Base-by-base conservation (phyloP, 2,888 invertebrate species). In the Leptothorax acervorum region DNA sequence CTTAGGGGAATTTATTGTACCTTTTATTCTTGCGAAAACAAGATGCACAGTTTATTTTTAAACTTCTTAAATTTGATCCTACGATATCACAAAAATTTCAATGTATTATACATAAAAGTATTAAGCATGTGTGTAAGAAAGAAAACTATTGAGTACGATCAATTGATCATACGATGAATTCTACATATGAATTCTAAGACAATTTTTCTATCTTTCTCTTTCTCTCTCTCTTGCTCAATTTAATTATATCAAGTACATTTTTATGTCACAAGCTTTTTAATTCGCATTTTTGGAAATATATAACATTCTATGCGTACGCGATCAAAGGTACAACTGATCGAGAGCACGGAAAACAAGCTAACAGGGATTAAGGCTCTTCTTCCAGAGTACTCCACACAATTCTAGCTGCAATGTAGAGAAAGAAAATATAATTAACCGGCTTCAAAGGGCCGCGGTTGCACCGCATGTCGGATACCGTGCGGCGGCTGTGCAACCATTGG, bases 341-440 rank as follows among this genome's bases (percentile, higher is more conserved):
- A 53, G 18, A 42, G 39, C 53, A 53, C 12, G 12, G 53, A 65
- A 75, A 75, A 51, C 28, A 53, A 66, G 28, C 11, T 66, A 66
- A 76, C 39, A 12, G 60, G 48, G 23, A 65, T 73, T 60, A 60
- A 48, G 39, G 35, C 35, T 79, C 48, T 71, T 45, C 66, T 45
- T 39, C 45, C 15, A 60, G 71, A 60, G 12, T 28, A 31, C 45
- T 68, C 79, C n/a, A 35, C 45, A 60, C 48, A 39, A 73, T 39
- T 48, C 73, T 73, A 60, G 48, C 35, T 28, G 48, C 55, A 18
- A n/a, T 3, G 28, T 23, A 28, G 79, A 81, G 60, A 81, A 81
- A 73, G 79, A 81, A 81, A 81, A 81, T 81, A 81, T 81, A 81
- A 81, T 71, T 81, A 81, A 81, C 79, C 79, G 60, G 48, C 48